phyloP scores from a whole-genome alignment of 2,888 invertebrate species.

The Esperia sulphurella region DNA sequence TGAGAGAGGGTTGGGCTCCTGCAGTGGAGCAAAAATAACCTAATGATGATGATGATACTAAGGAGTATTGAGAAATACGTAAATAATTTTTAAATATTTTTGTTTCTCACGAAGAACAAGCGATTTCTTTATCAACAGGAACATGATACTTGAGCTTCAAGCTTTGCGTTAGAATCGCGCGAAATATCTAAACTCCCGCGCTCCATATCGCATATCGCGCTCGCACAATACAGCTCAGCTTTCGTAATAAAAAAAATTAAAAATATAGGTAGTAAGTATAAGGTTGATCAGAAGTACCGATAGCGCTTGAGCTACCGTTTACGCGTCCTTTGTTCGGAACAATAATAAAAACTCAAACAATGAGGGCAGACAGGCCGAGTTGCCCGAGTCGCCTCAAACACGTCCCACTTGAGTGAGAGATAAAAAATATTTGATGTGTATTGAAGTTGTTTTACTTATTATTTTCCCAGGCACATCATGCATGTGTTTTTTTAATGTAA shows the following conservation, averaged over 20 bases:
- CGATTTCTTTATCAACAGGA: constrained; percentile 26
- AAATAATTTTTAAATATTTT: neutral
- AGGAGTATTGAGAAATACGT: no score
- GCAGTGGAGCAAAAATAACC: no score
- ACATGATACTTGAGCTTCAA: constrained; percentile 45
- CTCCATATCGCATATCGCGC: constrained; percentile 57
- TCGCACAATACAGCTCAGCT: constrained; percentile 38
- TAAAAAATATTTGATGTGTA: constrained; percentile 37
- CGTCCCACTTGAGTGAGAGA: constrained; percentile 59
- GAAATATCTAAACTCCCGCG: constrained; percentile 41
- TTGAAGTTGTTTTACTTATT: constrained; percentile 52
- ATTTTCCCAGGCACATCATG: constrained; percentile 41
- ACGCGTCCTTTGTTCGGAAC: constrained; percentile 68
- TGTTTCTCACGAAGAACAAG: neutral
- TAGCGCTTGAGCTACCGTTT: constrained; percentile 73
- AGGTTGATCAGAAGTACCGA: constrained; percentile 74
- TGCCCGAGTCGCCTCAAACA: constrained; percentile 48
- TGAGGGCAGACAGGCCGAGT: constrained; percentile 46
- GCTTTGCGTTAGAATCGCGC: constrained; percentile 34
- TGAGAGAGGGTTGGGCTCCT: no score
- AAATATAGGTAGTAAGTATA: constrained; percentile 40
- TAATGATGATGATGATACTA: no score
- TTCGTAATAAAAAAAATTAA: constrained; percentile 47
- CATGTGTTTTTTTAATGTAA: constrained; percentile 4
- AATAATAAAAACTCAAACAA: constrained; percentile 75